Conservation (phyloP, 2,888 invertebrate species). For the Drosophila fulvimacula region DNA sequence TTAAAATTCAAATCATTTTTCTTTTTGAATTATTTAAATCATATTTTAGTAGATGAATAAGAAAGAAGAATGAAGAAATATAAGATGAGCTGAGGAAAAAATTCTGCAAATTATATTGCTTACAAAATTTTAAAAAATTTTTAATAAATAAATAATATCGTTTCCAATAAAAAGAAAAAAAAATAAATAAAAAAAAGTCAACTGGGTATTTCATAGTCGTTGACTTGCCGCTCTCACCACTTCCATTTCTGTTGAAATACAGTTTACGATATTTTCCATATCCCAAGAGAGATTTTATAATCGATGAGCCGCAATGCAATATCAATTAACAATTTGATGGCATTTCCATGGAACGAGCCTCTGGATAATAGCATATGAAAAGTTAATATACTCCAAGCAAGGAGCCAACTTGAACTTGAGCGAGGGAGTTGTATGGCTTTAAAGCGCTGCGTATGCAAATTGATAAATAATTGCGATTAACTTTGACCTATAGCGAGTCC, state of each 20-base stretch:
- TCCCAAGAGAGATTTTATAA: slow-evolving; percentile 1
- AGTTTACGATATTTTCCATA: neutral
- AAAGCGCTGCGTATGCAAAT: neutral
- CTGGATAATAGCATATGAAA: neutral
- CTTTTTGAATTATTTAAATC: no score
- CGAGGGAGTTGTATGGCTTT: neutral
- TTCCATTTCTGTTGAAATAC: neutral
- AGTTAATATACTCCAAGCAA: neutral
- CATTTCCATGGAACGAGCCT: neutral
- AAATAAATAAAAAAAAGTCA: no score
- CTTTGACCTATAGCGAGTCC: slow-evolving; percentile 38
- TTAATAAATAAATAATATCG: no score
- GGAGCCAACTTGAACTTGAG: neutral
- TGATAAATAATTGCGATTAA: slow-evolving; percentile 5
- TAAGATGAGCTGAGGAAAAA: no score
- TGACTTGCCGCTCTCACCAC: neutral
- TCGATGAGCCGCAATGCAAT: slow-evolving; percentile 6
- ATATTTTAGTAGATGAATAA: no score
- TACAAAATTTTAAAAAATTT: no score
- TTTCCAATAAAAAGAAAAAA: no score
- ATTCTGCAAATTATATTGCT: no score
- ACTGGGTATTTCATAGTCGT: neutral
- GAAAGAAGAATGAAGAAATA: no score
- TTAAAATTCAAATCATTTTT: no score
- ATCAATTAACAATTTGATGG: slow-evolving; percentile 11